phyloP scores from a whole-genome alignment of 2,888 invertebrate genomes.

The Metellina segmentata region DNA sequence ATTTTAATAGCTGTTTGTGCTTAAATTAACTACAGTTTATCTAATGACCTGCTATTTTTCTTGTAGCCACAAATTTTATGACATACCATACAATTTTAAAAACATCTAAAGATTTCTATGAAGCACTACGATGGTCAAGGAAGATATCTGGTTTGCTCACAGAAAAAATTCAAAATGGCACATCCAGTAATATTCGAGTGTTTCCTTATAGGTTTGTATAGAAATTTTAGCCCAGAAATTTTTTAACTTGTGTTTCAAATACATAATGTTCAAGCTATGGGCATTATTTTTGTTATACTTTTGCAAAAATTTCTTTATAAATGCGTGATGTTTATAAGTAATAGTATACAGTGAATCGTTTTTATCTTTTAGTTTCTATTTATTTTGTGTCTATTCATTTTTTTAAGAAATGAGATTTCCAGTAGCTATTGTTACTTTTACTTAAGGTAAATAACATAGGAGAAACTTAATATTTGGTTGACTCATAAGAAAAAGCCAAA shows the following conservation, averaged over 20 bases:
- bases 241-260: background rate
- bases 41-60: background rate
- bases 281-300: background rate
- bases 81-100: conserved; percentile 92
- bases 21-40: background rate
- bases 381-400: no score
- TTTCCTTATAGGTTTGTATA: conserved; percentile 90
- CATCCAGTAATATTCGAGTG: conserved; percentile 82
- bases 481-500: no score
- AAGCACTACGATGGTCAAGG: conserved; percentile 89
- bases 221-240: background rate
- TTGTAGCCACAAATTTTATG: conserved; percentile 90
- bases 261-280: background rate
- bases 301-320: background rate
- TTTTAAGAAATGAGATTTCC: no score
- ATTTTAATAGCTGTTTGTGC: background rate
- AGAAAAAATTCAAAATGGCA: conserved; percentile 83
- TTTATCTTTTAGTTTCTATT: no score
- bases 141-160: conserved; percentile 89
- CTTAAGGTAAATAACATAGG: no score
- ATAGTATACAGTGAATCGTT: background rate
- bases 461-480: no score
- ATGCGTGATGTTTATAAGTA: background rate
- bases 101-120: conserved; percentile 91
- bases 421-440: no score